These are phyloP conservation scores for Argyresthia goedartella DNA, from an alignment of 2,888 invertebrate species.

Conservation along the genomic window DNA sequence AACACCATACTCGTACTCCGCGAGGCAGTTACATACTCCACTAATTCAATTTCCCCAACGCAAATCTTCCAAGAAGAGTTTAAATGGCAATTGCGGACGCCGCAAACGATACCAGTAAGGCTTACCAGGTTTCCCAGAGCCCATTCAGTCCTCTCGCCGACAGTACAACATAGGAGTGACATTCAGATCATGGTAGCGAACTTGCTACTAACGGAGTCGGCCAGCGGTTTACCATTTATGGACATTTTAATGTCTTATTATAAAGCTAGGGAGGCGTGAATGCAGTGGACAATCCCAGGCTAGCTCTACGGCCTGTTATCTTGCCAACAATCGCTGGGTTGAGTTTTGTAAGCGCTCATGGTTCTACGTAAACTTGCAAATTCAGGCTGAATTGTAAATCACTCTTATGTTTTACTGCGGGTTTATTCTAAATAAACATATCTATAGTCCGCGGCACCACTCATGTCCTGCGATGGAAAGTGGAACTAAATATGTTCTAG, in stretches of 20 bases:
- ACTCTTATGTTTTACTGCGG: no score
- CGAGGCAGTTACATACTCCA: no score
- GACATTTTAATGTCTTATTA: constrained; percentile 27
- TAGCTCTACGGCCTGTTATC: constrained; percentile 6
- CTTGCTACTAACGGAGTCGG: constrained; percentile 35
- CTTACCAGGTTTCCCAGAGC: no score
- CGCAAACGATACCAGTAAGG: no score
- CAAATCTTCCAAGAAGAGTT: no score
- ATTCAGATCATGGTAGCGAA: constrained; percentile 20
- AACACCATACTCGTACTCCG: no score
- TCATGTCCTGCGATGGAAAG: no score
- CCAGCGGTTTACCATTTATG: constrained; percentile 31
- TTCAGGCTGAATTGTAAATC: neutral
- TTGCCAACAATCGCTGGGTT: constrained; percentile 5
- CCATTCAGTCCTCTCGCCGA: neutral
- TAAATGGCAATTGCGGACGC: no score
- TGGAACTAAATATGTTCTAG: no score
- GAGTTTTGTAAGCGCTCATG: constrained; percentile 6
- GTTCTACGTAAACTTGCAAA: neutral
- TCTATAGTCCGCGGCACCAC: no score
- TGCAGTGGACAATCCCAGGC: neutral
- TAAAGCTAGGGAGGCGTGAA: constrained; percentile 9
- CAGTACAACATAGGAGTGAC: constrained; percentile 15
- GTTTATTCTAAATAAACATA: no score
- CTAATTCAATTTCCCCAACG: no score